Percentiles rank a stretch among this genome's conserved stretches.
These are phyloP conservation scores for Mimumesa dahlbomi DNA, from an alignment of 2,888 invertebrate species.

Conservation along the genomic window DNA sequence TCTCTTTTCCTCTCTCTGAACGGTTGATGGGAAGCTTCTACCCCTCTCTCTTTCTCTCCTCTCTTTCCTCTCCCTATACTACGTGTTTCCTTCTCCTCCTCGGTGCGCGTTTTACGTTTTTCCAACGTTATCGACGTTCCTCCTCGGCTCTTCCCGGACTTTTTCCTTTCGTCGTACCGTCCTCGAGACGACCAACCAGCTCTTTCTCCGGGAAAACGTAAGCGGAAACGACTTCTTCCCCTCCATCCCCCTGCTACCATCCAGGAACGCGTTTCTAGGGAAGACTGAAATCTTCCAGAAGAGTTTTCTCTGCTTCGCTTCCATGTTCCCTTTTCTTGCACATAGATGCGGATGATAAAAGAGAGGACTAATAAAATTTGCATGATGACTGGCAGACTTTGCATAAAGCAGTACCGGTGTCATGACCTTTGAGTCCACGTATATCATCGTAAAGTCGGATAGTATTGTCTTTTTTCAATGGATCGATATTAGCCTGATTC, in stretches of 20 bases:
- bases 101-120: slow-evolving; percentile 75
- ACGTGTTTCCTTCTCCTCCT: slow-evolving; percentile 58
- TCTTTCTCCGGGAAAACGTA: slow-evolving; percentile 66
- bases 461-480: too few species aligned
- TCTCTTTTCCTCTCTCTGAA: slow-evolving; percentile 18
- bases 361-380: slow-evolving; percentile 53
- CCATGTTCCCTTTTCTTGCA: slow-evolving; percentile 19
- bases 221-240: slow-evolving; percentile 62
- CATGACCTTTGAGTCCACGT: background rate
- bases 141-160: slow-evolving; percentile 67
- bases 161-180: slow-evolving; percentile 70
- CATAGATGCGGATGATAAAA: slow-evolving; percentile 38
- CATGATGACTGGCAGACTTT: slow-evolving; percentile 41
- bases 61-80: slow-evolving; percentile 56
- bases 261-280: slow-evolving; percentile 40
- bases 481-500: too few species aligned
- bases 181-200: slow-evolving; percentile 64
- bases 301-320: slow-evolving; percentile 40
- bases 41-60: slow-evolving; percentile 39
- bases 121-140: slow-evolving; percentile 79
- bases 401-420: slow-evolving; percentile 36
- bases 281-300: slow-evolving; percentile 58
- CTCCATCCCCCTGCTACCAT: slow-evolving; percentile 26
- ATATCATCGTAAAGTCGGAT: background rate
- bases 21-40: slow-evolving; percentile 15